Conservation (phyloP, 2,113 vertebrate genomes). For the Blennius ocellaris region DNA sequence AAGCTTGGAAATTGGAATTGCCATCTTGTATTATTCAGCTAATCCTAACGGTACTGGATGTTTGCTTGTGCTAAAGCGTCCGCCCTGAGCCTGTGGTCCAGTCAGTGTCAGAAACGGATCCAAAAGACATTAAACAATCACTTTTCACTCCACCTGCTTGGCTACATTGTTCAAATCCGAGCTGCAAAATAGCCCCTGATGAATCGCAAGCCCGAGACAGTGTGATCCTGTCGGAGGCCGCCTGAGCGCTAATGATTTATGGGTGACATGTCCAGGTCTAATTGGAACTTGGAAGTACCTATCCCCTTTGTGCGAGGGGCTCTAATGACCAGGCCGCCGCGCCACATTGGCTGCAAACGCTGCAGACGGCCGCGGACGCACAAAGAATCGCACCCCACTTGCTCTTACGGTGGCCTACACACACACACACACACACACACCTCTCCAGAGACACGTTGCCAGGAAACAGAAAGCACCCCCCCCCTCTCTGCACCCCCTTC, state of each 20-base stretch:
- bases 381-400: slow-evolving; percentile 37
- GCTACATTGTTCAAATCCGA: slow-evolving; percentile 9
- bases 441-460: slow-evolving; percentile 68
- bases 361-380: slow-evolving; percentile 28
- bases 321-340: slow-evolving; percentile 27
- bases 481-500: background rate
- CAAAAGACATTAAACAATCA: slow-evolving; percentile 18
- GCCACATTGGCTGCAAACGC: background rate
- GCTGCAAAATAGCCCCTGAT: background rate
- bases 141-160: slow-evolving; percentile 25
- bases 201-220: slow-evolving; percentile 37
- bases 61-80: background rate
- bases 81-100: background rate
- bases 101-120: background rate
- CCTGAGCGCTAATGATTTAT: slow-evolving; percentile 62
- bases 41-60: background rate
- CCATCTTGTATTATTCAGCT: background rate
- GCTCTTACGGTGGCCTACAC: slow-evolving; percentile 21
- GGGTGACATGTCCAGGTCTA: slow-evolving; percentile 52
- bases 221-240: slow-evolving; percentile 23
- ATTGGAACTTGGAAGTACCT: slow-evolving; percentile 70
- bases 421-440: slow-evolving; percentile 16
- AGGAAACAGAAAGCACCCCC: slow-evolving; percentile 74
- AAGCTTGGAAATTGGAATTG: slow-evolving; percentile 4
- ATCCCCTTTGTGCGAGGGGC: slow-evolving; percentile 48